Evolutionary conservation across 2,113 vertebrate species (phyloP).

Genomic region (Bolborhynchus lineola): DNA sequence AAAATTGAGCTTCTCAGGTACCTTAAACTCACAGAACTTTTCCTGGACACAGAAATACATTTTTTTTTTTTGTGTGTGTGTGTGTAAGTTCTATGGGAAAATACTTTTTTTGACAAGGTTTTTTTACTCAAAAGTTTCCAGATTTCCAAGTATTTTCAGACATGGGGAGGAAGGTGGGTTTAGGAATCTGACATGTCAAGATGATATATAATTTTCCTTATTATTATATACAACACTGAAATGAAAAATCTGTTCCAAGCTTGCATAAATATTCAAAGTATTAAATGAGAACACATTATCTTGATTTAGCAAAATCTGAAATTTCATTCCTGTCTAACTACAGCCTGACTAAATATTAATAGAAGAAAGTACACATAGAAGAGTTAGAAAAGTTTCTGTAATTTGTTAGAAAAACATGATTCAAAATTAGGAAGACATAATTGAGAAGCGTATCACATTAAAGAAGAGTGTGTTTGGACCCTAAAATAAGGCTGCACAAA

Average conservation of each 20-base stretch:
- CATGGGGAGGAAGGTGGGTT: not conserved
- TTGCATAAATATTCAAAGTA: not conserved
- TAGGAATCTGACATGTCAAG: conserved; percentile 6
- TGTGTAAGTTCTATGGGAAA: not conserved
- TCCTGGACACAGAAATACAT: not conserved
- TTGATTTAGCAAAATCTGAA: not conserved
- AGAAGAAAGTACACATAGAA: not conserved
- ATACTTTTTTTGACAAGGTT: not conserved
- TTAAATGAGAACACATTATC: not conserved
- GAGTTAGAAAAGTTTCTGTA: not conserved
- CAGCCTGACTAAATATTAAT: not conserved
- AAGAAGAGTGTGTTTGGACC: not conserved
- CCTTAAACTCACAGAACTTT: not conserved
- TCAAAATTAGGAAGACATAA: not conserved
- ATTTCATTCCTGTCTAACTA: not conserved
- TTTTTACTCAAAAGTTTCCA: not conserved
- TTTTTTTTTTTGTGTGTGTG: not conserved
- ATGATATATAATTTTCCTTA: not conserved
- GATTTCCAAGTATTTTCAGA: conserved; percentile 17
- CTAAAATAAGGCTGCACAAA: not conserved
- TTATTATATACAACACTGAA: not conserved
- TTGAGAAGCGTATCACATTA: not conserved
- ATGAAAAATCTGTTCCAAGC: not conserved
- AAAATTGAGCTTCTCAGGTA: not conserved
- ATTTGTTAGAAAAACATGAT: not conserved